These are phyloP conservation scores for Trichosurus vulpecula DNA, from an alignment of 2,797 vertebrate species.

Conservation along the genomic window DNA sequence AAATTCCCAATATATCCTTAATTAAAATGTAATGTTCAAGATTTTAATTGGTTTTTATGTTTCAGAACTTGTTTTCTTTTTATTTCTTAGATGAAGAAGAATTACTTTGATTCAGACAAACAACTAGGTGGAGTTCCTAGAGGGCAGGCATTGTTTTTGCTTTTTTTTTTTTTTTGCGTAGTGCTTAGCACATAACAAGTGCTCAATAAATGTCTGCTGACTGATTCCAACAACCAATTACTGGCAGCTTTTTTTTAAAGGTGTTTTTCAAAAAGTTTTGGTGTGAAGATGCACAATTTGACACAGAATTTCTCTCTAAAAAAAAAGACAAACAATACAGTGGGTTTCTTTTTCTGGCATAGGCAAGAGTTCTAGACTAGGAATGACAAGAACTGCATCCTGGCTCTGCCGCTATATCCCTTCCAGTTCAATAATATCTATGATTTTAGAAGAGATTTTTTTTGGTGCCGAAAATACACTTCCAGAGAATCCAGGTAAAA, in stretches of 20 bases:
- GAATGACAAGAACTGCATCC: neutral
- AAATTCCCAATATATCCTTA: neutral
- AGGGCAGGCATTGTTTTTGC: neutral
- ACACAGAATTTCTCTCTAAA: neutral
- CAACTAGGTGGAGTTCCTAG: neutral
- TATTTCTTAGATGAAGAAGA: neutral
- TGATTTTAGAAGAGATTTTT: neutral
- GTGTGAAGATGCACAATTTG: neutral
- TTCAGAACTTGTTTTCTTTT: neutral
- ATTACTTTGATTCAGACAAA: neutral
- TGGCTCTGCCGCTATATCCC: neutral
- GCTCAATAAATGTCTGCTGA: neutral
- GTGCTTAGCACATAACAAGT: too few species aligned
- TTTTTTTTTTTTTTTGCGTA: too few species aligned
- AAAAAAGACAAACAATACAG: neutral
- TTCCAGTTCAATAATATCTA: neutral
- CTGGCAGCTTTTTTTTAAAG: neutral
- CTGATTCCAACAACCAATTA: neutral
- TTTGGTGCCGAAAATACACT: neutral
- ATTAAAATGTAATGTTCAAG: neutral
- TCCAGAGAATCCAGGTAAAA: neutral
- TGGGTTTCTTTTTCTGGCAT: neutral
- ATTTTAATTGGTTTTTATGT: neutral
- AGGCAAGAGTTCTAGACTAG: neutral
- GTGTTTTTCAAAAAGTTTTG: neutral